Evolutionary conservation across 2,888 invertebrate species (phyloP), one percentile per base, ranked within the genome.

Genomic region (Oegoconia quadripuncta): DNA sequence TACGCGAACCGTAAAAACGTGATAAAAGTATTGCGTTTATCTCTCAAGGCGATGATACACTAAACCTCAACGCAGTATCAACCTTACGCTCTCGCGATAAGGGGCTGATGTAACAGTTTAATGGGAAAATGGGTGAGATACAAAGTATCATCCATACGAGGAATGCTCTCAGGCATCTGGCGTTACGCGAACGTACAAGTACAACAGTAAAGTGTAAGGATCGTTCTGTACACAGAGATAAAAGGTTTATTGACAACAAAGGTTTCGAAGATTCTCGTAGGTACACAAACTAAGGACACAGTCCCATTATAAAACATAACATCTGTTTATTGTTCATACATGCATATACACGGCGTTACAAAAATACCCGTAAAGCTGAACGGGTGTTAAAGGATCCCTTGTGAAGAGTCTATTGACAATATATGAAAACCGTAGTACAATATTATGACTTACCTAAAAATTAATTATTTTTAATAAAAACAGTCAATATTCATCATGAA

Each of bases 1-100:
- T 50, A 50, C 37, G 39, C 34, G 34, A 51, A 37, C 45, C 42
- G 47, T 56, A 48, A 51, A 59, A 59, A 59, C 44, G 50, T 52
- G 48, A 57, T 59, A 57, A 52, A 52, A 56, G 39, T 40, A 30
- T 34, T 11, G 6, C 17, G 20, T 22, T 22, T 23, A 14, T 9
- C n/a, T 13, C 13, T 18, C 9, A 23, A 11, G 12, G 13, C 28
- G 12, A 16, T 14, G 14, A 29, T 11, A 27, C 12, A 20, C 20
- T 16, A 6, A 4, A 11, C 3, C 18, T 27, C 17, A 30, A 25
- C 8, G 8, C 1, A 11, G 11, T 3, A 16, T 14, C 17, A 25
- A 37, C 31, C 18, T 16, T 26, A 12, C 9, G 2, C n/a, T 18
- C 7, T 25, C 14, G 26, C 6, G 9, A 35, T 32, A 42, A 22